phyloP scores from a whole-genome alignment of 2,113 vertebrate species.

The human region DNA sequence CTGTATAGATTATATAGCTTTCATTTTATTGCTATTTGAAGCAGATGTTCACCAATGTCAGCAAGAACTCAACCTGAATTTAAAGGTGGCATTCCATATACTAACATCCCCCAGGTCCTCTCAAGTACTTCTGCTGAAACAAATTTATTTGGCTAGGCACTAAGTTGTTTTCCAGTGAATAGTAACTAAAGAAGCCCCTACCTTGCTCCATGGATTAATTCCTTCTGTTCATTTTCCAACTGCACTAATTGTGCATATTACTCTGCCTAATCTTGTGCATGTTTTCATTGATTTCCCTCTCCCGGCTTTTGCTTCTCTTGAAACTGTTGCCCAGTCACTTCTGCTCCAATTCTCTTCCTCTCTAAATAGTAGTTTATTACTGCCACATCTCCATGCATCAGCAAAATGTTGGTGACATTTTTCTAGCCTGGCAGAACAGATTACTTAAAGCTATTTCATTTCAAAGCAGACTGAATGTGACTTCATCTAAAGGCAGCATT shows the following conservation, averaged over 20 bases:
- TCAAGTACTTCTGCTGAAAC: constrained; percentile 35
- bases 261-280: constrained; percentile 59
- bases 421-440: constrained; percentile 54
- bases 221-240: constrained; percentile 53
- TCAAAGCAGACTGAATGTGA: constrained; percentile 51
- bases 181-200: constrained; percentile 45
- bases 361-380: neutral
- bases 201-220: constrained; percentile 47
- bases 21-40: constrained; percentile 76
- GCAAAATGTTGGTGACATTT: constrained; percentile 15
- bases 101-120: constrained; percentile 68
- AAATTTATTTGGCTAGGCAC: constrained; percentile 62
- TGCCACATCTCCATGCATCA: neutral
- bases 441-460: constrained; percentile 36
- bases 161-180: constrained; percentile 74
- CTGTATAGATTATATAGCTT: constrained; percentile 61
- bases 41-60: constrained; percentile 78
- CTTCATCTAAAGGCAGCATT: constrained; percentile 56
- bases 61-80: constrained; percentile 61
- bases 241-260: constrained; percentile 46
- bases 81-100: constrained; percentile 67
- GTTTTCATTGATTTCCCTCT: constrained; percentile 50
- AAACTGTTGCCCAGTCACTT: constrained; percentile 58
- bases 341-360: constrained; percentile 39
- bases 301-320: constrained; percentile 63